Evolutionary conservation across 2,113 vertebrate genomes (phyloP).

Genomic region (Salvelinus namaycush): DNA sequence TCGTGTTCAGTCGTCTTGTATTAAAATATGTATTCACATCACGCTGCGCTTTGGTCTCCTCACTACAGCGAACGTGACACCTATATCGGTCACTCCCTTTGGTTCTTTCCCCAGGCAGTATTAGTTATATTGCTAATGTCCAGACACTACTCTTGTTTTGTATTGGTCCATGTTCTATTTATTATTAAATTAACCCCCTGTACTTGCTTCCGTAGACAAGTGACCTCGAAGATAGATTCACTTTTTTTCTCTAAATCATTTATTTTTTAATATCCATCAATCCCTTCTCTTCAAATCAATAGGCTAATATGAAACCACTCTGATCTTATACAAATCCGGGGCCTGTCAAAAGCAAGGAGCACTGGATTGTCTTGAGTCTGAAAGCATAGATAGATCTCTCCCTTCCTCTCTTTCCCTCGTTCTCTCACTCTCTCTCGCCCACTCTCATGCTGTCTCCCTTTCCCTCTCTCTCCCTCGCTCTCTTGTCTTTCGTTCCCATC

Average conservation of each 20-base stretch:
- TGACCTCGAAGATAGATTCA: neutral
- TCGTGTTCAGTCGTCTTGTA: no score
- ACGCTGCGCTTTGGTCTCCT: no score
- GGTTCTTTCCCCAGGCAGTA: no score
- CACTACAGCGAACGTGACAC: no score
- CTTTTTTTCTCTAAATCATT: neutral
- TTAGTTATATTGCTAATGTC: no score
- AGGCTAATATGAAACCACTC: constrained; percentile 45
- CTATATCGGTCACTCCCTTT: no score
- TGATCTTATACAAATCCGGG: constrained; percentile 42
- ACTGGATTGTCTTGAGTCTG: constrained; percentile 38
- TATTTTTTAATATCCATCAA: constrained; percentile 34
- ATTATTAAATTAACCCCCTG: no score
- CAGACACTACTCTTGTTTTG: no score
- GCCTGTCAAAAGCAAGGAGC: constrained; percentile 31
- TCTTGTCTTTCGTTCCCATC: neutral
- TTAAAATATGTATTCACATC: no score
- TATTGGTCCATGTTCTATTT: no score
- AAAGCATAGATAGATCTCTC: constrained; percentile 19
- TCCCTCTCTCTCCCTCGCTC: neutral
- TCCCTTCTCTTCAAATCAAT: constrained; percentile 25
- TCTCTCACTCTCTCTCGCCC: neutral
- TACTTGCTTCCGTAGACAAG: neutral
- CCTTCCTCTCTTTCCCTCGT: neutral
- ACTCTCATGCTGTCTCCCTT: neutral